These are phyloP conservation scores for Trididemnum clinides DNA, from an alignment of 23 tunicate genomes.

Conservation along the genomic window DNA sequence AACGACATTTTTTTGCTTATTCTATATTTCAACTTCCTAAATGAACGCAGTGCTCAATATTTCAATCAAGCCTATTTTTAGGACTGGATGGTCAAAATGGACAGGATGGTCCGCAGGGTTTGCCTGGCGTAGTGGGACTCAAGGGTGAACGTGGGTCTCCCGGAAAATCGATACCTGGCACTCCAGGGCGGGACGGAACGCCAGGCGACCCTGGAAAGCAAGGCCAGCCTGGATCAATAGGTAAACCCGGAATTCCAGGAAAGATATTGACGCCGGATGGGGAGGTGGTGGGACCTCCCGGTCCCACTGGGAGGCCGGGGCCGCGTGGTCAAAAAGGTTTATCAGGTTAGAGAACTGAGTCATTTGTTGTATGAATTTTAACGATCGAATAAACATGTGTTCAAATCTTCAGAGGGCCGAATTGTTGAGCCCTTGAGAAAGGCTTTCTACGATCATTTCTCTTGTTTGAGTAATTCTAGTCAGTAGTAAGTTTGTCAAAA, in stretches of 20 bases:
- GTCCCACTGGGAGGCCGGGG: conserved; percentile 50
- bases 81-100: conserved; percentile 63
- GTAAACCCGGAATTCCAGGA: conserved; percentile 77
- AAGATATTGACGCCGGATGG: conserved; percentile 39
- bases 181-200: conserved; percentile 62
- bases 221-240: conserved; percentile 67
- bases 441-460: too few species aligned
- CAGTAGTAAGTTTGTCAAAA: too few species aligned
- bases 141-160: conserved; percentile 59
- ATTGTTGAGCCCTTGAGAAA: too few species aligned
- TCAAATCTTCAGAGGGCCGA: too few species aligned
- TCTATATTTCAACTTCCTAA: too few species aligned
- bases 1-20: too few species aligned
- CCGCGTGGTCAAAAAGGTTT: conserved; percentile 51
- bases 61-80: too few species aligned
- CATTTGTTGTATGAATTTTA: too few species aligned
- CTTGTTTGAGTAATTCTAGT: too few species aligned
- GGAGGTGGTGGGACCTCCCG: conserved; percentile 48
- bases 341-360: conserved; percentile 16
- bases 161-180: conserved; percentile 62
- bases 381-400: background rate
- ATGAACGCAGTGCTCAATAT: too few species aligned
- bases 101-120: conserved; percentile 61
- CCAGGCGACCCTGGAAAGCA: conserved; percentile 53
- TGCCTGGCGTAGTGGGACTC: conserved; percentile 46